Evolutionary conservation across 2,888 invertebrate genomes (phyloP).

Genomic region (Mamestra brassicae): DNA sequence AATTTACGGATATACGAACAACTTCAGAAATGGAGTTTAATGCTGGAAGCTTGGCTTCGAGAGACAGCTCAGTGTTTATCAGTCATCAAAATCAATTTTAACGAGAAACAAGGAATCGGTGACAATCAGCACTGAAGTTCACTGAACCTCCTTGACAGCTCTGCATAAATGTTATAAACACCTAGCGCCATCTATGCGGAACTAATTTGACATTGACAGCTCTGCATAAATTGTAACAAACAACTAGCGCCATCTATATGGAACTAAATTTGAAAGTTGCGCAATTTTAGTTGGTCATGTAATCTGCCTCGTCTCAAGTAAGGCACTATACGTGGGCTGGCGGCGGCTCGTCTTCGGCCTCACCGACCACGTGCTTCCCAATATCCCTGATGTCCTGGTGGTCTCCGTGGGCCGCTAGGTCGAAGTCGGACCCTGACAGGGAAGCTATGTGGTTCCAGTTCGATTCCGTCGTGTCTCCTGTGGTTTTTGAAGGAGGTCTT

Average conservation of each 20-base stretch:
- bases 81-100: background rate
- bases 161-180: background rate
- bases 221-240: background rate
- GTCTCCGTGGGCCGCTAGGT: constrained; percentile 91
- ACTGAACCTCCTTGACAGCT: background rate
- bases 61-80: background rate
- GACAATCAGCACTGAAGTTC: background rate
- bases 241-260: background rate
- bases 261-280: constrained; percentile 7
- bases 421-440: constrained; percentile 92
- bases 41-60: background rate
- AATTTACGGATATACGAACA: background rate
- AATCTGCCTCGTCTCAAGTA: constrained; percentile 30
- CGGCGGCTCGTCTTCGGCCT: constrained; percentile 67
- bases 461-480: constrained; percentile 77
- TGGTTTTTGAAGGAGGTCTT: constrained; percentile 28
- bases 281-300: background rate
- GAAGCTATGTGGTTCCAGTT: constrained; percentile 90
- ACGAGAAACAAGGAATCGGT: background rate
- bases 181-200: background rate
- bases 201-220: constrained; percentile 8
- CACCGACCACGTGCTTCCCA: constrained; percentile 76
- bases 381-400: constrained; percentile 78
- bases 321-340: constrained; percentile 78
- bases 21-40: background rate